A percentile compares a stretch with the other conserved stretches of the same genome.
Evolutionary conservation across 2,888 invertebrate species (phyloP).

Genomic region (Amaurobius ferox): DNA sequence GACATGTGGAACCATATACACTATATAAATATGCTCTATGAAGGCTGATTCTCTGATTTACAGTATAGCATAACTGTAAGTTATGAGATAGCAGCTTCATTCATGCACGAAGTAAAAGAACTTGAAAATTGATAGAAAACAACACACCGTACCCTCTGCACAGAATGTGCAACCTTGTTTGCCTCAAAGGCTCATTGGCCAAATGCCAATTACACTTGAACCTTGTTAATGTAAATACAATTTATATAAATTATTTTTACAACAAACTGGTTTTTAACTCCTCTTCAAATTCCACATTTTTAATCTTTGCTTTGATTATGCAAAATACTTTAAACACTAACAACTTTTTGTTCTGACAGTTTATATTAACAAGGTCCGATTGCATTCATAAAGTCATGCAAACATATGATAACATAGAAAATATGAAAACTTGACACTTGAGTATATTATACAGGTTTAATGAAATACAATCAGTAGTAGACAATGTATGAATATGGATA

Average conservation of each 20-base stretch:
- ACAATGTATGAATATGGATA: not conserved
- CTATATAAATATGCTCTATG: not conserved
- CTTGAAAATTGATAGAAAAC: not conserved
- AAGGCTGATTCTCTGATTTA: conserved; percentile 30
- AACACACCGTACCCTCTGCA: conserved; percentile 40
- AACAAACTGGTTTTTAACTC: no score
- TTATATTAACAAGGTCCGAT: no score
- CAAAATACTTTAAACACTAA: no score
- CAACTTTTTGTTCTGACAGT: no score
- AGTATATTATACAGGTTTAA: not conserved
- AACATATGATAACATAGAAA: conserved; percentile 43
- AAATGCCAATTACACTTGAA: no score
- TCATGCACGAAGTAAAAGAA: conserved; percentile 19
- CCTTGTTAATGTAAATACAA: no score
- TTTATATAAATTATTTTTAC: no score
- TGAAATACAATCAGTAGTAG: not conserved
- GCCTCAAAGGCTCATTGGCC: conserved; percentile 41
- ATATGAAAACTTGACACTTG: conserved; percentile 28
- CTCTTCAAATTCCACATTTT: no score
- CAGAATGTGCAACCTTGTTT: conserved; percentile 25
- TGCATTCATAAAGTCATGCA: conserved; percentile 45
- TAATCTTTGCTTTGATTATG: no score
- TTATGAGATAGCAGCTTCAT: conserved; percentile 9
- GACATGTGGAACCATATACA: not conserved
- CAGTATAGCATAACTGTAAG: conserved; percentile 10